phyloP scores from a whole-genome alignment of 2,888 invertebrate species.

The Epiblema foenella region DNA sequence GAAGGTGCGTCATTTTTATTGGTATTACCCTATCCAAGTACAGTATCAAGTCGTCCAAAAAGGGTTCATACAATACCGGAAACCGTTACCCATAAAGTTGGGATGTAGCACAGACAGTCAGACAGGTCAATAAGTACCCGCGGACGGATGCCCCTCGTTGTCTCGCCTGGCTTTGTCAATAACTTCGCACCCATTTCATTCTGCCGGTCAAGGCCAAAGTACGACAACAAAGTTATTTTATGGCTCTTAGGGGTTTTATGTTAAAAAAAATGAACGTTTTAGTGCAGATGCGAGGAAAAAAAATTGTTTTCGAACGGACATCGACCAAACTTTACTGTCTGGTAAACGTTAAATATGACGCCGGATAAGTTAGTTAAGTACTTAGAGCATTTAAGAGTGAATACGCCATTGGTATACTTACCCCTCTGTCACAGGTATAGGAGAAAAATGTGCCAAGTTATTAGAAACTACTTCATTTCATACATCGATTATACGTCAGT shows the following conservation, averaged over 20 bases:
- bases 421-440: too few relatives aligned
- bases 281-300: not conserved
- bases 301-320: too few relatives aligned
- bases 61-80: not conserved
- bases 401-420: too few relatives aligned
- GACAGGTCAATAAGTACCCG: constrained; percentile 10
- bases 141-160: constrained; percentile 20
- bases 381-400: too few relatives aligned
- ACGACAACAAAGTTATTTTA: constrained; percentile 4
- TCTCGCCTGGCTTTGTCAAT: constrained; percentile 17
- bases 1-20: too few relatives aligned
- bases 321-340: not conserved
- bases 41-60: not conserved
- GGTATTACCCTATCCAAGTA: too few relatives aligned
- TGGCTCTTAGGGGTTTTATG: not conserved
- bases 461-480: too few relatives aligned
- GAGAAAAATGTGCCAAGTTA: too few relatives aligned
- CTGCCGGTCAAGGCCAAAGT: constrained; percentile 14
- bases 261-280: not conserved
- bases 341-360: not conserved
- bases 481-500: too few relatives aligned
- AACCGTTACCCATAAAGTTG: not conserved
- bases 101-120: constrained; percentile 14
- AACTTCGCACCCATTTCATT: constrained; percentile 27
- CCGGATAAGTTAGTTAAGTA: too few relatives aligned